Evolutionary conservation across 2,113 vertebrate species (phyloP).

Genomic region (Percopsis transmontana): DNA sequence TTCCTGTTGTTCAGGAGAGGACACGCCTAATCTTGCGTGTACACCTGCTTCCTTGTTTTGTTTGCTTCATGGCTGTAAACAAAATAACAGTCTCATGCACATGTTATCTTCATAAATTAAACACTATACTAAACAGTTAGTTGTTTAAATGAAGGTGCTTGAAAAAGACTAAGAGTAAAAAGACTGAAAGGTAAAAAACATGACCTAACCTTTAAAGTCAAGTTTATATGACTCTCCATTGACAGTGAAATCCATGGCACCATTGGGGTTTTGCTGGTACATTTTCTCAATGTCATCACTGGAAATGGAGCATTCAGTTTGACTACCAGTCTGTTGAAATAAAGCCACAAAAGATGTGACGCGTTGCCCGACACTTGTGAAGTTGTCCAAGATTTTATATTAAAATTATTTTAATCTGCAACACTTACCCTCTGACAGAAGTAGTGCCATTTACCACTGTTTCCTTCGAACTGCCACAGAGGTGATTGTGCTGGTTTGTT

Average conservation of each 20-base stretch:
- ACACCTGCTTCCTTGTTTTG: conserved; percentile 30
- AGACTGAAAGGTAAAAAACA: not conserved
- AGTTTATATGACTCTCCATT: conserved; percentile 40
- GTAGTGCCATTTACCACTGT: conserved; percentile 43
- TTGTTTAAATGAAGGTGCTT: too few species aligned
- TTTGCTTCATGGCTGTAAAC: conserved; percentile 64
- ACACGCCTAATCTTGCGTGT: conserved; percentile 50
- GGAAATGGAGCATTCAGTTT: conserved; percentile 42
- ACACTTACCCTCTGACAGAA: conserved; percentile 54
- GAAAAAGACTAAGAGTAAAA: too few species aligned
- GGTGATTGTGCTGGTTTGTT: conserved; percentile 14
- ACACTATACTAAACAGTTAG: not conserved
- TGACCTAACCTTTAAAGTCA: conserved; percentile 63
- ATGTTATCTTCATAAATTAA: conserved; percentile 1
- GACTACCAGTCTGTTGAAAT: conserved; percentile 9
- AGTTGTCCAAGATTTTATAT: too few species aligned
- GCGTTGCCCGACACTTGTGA: too few species aligned
- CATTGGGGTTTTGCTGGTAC: conserved; percentile 41
- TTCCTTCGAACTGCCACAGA: conserved; percentile 68
- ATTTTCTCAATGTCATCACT: conserved; percentile 62
- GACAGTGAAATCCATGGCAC: conserved; percentile 45
- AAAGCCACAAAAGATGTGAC: not conserved
- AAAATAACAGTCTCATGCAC: too few species aligned
- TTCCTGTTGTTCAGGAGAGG: conserved; percentile 11
- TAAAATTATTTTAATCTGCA: too few species aligned